Base-by-base conservation (phyloP, 2,888 invertebrate species). In the Eulithis testata region DNA sequence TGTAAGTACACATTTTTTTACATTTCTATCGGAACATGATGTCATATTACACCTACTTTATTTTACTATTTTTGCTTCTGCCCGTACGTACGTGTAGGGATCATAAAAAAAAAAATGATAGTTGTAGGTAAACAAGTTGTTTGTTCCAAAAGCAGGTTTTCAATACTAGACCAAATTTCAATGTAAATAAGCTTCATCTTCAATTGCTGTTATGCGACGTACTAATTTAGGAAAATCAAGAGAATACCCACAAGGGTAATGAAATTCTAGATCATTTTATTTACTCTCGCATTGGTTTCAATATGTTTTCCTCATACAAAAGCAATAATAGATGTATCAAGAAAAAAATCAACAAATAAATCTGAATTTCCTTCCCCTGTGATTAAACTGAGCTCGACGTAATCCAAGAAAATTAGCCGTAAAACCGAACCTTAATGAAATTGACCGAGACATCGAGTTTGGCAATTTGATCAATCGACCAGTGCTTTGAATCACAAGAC, bases 391-490 rank as follows among this genome's bases (percentile, higher is more conserved):
- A 68, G 63, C 72, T 73, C 70, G 67, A 67, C 67, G 68, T 71
- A 73, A 73, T 68, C 73, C 63, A 68, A 70, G 73, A 76, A 73
- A 79, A 82, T 77, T 75, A 75, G 65, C 76, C 79, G 76, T 82
- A 79, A 81, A 82, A 76, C 76, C 70, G 70, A 72, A 68, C 70
- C 76, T 65, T 80, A 82, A 80, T 81, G 76, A 81, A 80, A 84
- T 84, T 79, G 77, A 71, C 66, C 71, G 65, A 72, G 73, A 76
- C 76, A 76, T 77, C 68, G 72, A 56, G 69, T 60, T 60, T 54
- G 53, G 51, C 66, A 60, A 71, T 71, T 70, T 66, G 64, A 73
- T 73, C 70, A 66, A 71, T 70, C 60, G 62, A 65, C 49, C 66
- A 59, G 64, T 66, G 55, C 62, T 59, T 63, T 68, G 36, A 49